Evolutionary conservation across 2,113 vertebrate species (phyloP), one percentile per base, ranked within the genome.

Genomic region (Carollia perspicillata): DNA sequence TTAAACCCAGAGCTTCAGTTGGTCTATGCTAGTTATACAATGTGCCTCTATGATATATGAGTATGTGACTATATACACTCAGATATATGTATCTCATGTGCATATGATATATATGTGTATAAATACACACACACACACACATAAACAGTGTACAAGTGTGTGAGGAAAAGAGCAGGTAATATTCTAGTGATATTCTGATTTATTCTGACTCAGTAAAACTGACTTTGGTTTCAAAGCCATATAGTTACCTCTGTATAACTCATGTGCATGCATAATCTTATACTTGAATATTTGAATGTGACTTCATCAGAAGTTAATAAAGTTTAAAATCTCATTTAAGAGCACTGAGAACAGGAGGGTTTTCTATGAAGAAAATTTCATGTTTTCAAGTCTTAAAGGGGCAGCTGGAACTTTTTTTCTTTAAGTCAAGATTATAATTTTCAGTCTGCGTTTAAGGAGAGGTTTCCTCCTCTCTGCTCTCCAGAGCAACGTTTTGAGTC

Each of bases 271-370:
- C n/a, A 49, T n/a, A 49, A 58, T 53, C 9, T 77, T 53, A 11
- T 28, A 12, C 23, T 26, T 65, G 9, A 42, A 63, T 37, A 47
- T 77, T 49, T 87, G 22, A 75, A 10, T 22, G 26, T 35, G 26
- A 58, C 65, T 92, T 74, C 63, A 63, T 84, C 75, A 58, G 78
- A 89, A 93, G 77, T 77, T 95, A 30, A 63, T 88, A 44, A 74
- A 87, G 8, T 69, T 92, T 66, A 75, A 86, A 68, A n/a, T 66
- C 69, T 85, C 78, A 78, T 69, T 92, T 84, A 68, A 85, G 53
- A 84, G 30, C 8, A 28, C 37, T 44, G 40, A 7, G 51, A 44
- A 42, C 65, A 53, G n/a, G 44, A 71, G 11, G 14, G 42, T 35
- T 89, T 89, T 90, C 30, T 71, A 47, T 53, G 47, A 75, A 72